These are phyloP conservation scores for Dione vanillae DNA, from an alignment of 2,888 invertebrate genomes.

Conservation along the genomic window DNA sequence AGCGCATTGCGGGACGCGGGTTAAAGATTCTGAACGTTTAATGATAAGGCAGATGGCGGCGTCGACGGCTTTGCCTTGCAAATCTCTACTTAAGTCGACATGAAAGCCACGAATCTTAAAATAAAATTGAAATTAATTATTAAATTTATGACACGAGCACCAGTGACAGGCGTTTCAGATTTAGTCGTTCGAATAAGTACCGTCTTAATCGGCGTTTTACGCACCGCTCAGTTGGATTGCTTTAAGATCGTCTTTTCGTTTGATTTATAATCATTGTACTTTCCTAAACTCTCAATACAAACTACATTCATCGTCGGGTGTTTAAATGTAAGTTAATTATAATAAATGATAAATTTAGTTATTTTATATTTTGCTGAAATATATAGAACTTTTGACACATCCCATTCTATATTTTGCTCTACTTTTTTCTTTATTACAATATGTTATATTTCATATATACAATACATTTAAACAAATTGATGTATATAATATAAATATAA, in stretches of 20 bases:
- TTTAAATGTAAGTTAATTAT: not conserved
- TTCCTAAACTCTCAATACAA: conserved; percentile 7
- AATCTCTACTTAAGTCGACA: conserved; percentile 76
- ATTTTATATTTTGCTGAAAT: not conserved
- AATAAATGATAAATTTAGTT: not conserved
- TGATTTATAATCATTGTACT: conserved; percentile 32
- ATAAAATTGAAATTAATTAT: conserved; percentile 75
- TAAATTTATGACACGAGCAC: conserved; percentile 68
- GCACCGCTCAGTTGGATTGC: conserved; percentile 58
- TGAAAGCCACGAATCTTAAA: conserved; percentile 71
- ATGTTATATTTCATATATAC: too few relatives aligned
- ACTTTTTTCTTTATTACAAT: too few relatives aligned
- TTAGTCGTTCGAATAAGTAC: conserved; percentile 70
- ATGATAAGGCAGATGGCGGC: conserved; percentile 72
- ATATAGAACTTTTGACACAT: too few relatives aligned
- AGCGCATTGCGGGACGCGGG: conserved; percentile 64
- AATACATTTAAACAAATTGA: not conserved
- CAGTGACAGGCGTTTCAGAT: conserved; percentile 59
- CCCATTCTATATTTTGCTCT: too few relatives aligned
- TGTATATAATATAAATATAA: not conserved
- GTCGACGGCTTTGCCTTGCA: conserved; percentile 72
- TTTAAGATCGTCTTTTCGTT: conserved; percentile 30
- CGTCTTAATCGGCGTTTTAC: conserved; percentile 75
- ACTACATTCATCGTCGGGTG: not conserved
- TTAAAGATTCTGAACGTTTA: conserved; percentile 70